Percentiles rank a stretch among this genome's conserved stretches.
These are phyloP conservation scores for Parasteatoda tepidariorum DNA, from an alignment of 1,140 invertebrate genomes.

Conservation along the genomic window DNA sequence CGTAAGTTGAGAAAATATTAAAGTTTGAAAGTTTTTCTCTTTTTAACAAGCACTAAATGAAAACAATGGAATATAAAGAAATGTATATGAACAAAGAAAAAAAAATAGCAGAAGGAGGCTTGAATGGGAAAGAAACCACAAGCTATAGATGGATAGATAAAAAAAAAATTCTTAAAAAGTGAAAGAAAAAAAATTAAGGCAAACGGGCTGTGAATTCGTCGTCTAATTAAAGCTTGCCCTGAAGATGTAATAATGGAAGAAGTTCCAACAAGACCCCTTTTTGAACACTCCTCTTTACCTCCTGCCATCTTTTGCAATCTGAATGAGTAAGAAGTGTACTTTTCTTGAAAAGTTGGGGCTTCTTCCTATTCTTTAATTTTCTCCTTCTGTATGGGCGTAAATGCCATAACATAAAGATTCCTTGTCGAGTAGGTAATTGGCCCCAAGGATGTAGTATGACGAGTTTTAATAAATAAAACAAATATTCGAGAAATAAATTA, in stretches of 20 bases:
- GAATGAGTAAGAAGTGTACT: conserved; percentile 53
- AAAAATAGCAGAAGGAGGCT: background rate
- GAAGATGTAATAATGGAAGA: conserved; percentile 58
- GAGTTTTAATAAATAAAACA: conserved; percentile 59
- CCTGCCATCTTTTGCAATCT: conserved; percentile 25
- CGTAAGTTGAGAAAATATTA: conserved; percentile 59
- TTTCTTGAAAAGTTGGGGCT: conserved; percentile 42
- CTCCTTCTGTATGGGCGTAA: conserved; percentile 3
- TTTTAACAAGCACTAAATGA: conserved; percentile 58
- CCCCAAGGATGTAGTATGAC: conserved; percentile 15
- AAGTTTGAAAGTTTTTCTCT: conserved; percentile 58
- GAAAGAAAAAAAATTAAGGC: conserved; percentile 18
- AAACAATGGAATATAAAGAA: conserved; percentile 52
- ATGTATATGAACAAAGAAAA: conserved; percentile 7
- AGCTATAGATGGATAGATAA: conserved; percentile 55
- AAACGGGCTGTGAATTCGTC: conserved; percentile 52
- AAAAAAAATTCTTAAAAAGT: conserved; percentile 25
- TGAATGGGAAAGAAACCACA: conserved; percentile 30
- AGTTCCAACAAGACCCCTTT: conserved; percentile 17
- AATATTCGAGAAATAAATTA: conserved; percentile 61
- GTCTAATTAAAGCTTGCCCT: conserved; percentile 59
- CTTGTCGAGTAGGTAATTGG: conserved; percentile 49
- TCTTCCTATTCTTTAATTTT: conserved; percentile 57
- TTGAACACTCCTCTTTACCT: background rate
- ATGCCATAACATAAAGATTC: conserved; percentile 27